These are phyloP conservation scores for Anadara kagoshimensis DNA, from an alignment of 1,140 invertebrate genomes.

Conservation along the genomic window DNA sequence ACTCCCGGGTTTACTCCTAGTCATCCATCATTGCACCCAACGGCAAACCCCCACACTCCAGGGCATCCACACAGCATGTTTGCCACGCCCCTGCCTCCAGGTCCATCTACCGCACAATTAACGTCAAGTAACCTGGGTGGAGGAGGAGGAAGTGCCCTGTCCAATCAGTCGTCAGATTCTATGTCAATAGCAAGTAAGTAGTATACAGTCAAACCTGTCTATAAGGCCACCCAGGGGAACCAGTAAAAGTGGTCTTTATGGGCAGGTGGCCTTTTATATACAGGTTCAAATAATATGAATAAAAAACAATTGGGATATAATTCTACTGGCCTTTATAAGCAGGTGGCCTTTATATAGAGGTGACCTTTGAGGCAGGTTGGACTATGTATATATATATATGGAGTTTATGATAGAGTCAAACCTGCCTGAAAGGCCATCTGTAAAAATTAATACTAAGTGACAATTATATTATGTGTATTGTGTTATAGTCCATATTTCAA, in stretches of 20 bases:
- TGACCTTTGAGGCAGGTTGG: too few species aligned
- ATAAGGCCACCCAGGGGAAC: too few species aligned
- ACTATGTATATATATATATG: too few species aligned
- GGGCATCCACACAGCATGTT: conserved; percentile 66
- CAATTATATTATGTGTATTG: too few species aligned
- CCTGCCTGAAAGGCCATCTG: neutral
- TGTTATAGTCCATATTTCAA: too few species aligned
- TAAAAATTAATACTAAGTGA: too few species aligned
- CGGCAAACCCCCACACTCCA: conserved; percentile 75
- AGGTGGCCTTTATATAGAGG: too few species aligned
- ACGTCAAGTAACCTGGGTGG: conserved; percentile 75
- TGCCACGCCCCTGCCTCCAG: conserved; percentile 68
- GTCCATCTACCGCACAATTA: conserved; percentile 50
- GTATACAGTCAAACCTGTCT: neutral
- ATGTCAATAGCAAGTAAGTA: conserved; percentile 56
- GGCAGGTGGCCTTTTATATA: too few species aligned
- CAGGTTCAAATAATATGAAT: too few species aligned
- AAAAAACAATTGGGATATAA: too few species aligned
- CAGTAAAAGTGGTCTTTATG: too few species aligned
- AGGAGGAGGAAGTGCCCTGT: conserved; percentile 30
- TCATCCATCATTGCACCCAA: conserved; percentile 74
- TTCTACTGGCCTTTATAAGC: too few species aligned
- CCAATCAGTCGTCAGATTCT: conserved; percentile 45
- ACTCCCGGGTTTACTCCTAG: conserved; percentile 75
- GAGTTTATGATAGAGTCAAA: neutral